Conservation (phyloP, 2,113 vertebrate genomes). For the Lontra canadensis region DNA sequence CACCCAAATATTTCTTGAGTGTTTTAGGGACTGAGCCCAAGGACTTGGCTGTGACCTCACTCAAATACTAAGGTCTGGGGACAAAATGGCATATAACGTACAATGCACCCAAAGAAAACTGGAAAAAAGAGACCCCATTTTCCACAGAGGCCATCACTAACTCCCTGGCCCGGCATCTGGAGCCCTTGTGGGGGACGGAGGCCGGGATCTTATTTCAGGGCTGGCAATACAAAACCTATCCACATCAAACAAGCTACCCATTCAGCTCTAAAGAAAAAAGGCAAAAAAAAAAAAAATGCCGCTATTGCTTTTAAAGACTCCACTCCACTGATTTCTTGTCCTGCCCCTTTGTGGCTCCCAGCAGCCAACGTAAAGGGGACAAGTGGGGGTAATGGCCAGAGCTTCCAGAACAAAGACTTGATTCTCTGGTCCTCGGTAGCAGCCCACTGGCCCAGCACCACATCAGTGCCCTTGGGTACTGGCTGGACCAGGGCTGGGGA, state of each 20-base stretch:
- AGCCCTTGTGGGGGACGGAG: background rate
- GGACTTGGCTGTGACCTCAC: background rate
- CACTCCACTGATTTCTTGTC: constrained; percentile 23
- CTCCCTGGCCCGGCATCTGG: background rate
- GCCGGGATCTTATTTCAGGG: constrained; percentile 2
- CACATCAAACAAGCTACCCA: constrained; percentile 76
- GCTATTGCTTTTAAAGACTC: constrained; percentile 75
- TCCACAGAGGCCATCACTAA: background rate
- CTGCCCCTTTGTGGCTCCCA: constrained; percentile 47
- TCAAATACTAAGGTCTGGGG: background rate
- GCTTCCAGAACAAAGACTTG: constrained; percentile 74
- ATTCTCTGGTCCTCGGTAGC: constrained; percentile 68
- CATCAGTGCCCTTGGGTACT: background rate
- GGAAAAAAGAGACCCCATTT: background rate
- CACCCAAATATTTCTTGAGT: background rate
- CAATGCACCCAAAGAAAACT: background rate
- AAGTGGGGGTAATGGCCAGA: constrained; percentile 61
- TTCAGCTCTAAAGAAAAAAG: constrained; percentile 61
- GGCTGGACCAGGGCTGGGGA: background rate
- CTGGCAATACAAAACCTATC: constrained; percentile 67
- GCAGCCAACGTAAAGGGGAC: constrained; percentile 67
- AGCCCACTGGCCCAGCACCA: constrained; percentile 50
- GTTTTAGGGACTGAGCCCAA: background rate
- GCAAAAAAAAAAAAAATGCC: constrained; percentile 2
- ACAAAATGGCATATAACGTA: background rate